Percentiles rank a stretch among this genome's conserved stretches.
phyloP scores from a whole-genome alignment of 1,140 invertebrate species.

The Drosophila mauritiana region DNA sequence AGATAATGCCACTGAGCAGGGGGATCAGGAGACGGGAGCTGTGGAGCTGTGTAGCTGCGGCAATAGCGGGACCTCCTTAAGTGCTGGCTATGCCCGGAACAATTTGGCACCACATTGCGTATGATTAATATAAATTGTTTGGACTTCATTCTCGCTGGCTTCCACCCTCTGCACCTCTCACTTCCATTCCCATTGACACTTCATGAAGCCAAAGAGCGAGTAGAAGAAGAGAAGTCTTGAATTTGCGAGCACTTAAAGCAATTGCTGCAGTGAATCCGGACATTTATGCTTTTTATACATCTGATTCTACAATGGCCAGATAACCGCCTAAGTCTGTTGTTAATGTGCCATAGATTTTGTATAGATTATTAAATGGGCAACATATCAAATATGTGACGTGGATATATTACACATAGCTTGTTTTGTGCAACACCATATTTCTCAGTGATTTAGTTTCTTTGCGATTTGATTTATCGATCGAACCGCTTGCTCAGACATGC shows the following conservation, averaged over 20 bases:
- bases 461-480: constrained; percentile 31
- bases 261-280: not conserved
- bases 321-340: too few species aligned
- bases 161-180: not conserved
- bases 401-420: too few species aligned
- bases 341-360: too few species aligned
- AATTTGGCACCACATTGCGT: constrained; percentile 75
- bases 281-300: not conserved
- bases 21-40: not conserved
- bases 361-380: too few species aligned
- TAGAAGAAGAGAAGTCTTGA: constrained; percentile 2
- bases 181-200: constrained; percentile 8
- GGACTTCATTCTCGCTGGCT: constrained; percentile 36
- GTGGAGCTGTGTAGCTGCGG: too few species aligned
- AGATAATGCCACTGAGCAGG: constrained; percentile 22
- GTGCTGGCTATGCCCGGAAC: constrained; percentile 50
- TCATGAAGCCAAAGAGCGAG: too few species aligned
- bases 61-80: constrained; percentile 18
- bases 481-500: constrained; percentile 1
- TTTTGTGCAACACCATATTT: not conserved
- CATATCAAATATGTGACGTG: too few species aligned
- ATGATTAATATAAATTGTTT: constrained; percentile 75
- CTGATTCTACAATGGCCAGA: too few species aligned
- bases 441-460: constrained; percentile 1
- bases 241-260: constrained; percentile 28